Conservation (phyloP, 2,888 invertebrate genomes). For the Netelia virgata region DNA sequence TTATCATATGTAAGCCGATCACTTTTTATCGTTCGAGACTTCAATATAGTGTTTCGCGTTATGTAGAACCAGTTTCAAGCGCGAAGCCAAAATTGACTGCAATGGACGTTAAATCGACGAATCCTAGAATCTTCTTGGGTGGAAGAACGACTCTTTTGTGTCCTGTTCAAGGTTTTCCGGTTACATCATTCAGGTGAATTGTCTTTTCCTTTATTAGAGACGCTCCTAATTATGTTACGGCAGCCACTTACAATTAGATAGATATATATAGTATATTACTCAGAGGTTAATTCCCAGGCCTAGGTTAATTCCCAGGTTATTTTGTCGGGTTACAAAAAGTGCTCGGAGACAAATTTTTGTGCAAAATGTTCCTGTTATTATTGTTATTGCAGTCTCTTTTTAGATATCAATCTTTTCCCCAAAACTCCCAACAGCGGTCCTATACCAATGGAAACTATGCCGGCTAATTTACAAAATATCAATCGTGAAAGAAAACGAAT, state of each 20-base stretch:
- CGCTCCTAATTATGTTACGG: neutral
- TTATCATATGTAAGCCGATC: constrained; percentile 44
- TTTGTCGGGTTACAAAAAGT: too few species aligned
- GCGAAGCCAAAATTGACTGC: constrained; percentile 86
- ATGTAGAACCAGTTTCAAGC: constrained; percentile 86
- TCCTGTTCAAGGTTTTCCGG: constrained; percentile 90
- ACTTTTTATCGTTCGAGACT: constrained; percentile 19
- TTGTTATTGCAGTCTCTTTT: too few species aligned
- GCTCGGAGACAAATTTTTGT: too few species aligned
- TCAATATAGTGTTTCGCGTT: constrained; percentile 46
- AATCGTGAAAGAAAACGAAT: too few species aligned
- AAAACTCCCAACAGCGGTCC: too few species aligned
- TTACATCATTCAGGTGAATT: constrained; percentile 90
- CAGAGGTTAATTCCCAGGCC: neutral
- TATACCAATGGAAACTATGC: too few species aligned
- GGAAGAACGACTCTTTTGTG: constrained; percentile 88
- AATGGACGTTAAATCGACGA: constrained; percentile 83
- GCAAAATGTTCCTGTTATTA: too few species aligned
- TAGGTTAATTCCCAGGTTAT: too few species aligned
- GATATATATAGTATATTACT: too few species aligned
- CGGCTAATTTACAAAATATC: too few species aligned
- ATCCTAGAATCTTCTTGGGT: constrained; percentile 72
- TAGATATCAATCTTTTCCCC: too few species aligned
- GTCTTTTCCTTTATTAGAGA: constrained; percentile 8
- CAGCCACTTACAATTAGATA: neutral